A percentile compares a stretch with the other conserved stretches of the same genome.
Evolutionary conservation across 92 coral and sea anemone genomes (phyloP).

Genomic region (Heteractis magnifica): DNA sequence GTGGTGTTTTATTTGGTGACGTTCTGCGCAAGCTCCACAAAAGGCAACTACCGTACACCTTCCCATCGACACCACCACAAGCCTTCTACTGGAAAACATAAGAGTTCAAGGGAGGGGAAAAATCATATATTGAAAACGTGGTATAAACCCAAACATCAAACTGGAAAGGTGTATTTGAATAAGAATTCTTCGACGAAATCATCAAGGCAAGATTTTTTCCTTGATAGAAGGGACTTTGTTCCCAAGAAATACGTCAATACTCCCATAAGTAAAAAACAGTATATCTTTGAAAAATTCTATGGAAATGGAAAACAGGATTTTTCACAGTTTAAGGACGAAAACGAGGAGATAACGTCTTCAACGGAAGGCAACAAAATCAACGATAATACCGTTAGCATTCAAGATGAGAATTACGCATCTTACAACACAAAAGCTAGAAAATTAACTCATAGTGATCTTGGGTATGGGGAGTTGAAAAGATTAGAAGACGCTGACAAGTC

Average conservation of each 20-base stretch:
- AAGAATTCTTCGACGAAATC: not conserved
- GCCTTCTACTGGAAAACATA: not conserved
- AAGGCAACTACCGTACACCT: not conserved
- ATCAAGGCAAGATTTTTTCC: not conserved
- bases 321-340: not conserved
- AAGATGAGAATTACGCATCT: not conserved
- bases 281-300: constrained; percentile 26
- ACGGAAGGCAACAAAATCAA: not conserved
- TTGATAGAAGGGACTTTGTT: not conserved
- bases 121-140: not conserved
- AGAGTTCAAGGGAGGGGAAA: not conserved
- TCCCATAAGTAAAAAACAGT: constrained; percentile 18
- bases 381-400: not conserved
- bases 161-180: not conserved
- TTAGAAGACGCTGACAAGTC: constrained; percentile 31
- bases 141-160: not conserved
- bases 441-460: not conserved
- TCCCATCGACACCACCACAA: constrained; percentile 3
- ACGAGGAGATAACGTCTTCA: not conserved
- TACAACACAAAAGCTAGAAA: not conserved
- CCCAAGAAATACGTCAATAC: not conserved
- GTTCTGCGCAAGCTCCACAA: not conserved
- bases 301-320: constrained; percentile 9
- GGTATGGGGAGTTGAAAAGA: constrained; percentile 4
- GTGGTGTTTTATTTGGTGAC: constrained; percentile 9